Evolutionary conservation across 2,888 invertebrate genomes (phyloP).

Genomic region (Catotricha subobsoleta): DNA sequence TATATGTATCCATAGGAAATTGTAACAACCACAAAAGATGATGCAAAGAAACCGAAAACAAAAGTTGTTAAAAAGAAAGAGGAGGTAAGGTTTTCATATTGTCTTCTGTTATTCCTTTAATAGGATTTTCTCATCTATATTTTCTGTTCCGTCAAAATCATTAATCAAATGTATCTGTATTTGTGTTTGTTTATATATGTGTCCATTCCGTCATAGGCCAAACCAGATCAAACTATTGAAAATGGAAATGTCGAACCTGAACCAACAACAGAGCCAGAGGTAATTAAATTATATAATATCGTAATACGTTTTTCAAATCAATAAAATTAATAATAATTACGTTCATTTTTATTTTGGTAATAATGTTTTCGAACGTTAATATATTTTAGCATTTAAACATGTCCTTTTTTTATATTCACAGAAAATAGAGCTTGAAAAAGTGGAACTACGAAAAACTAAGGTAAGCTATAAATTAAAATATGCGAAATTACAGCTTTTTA

Average conservation of each 20-base stretch:
- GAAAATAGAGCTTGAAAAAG: slow-evolving; percentile 18
- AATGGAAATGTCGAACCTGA: slow-evolving; percentile 20
- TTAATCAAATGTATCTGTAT: background rate
- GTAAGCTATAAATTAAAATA: slow-evolving; percentile 15
- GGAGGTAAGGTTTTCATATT: slow-evolving; percentile 5
- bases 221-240: slow-evolving; percentile 32
- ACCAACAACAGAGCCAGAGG: slow-evolving; percentile 18
- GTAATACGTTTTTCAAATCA: no score
- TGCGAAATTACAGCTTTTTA: no score
- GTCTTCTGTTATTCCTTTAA: background rate
- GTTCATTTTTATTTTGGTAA: no score
- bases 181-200: background rate
- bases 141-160: no score
- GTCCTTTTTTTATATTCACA: slow-evolving; percentile 11
- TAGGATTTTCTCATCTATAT: background rate
- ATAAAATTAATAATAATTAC: no score
- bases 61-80: slow-evolving; percentile 7
- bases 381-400: no score
- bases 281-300: no score
- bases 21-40: no score
- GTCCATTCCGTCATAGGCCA: slow-evolving; percentile 20
- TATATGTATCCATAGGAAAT: no score
- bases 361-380: no score
- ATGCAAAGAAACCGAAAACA: slow-evolving; percentile 3
- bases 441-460: slow-evolving; percentile 19